Evolutionary conservation across 1,140 invertebrate genomes (phyloP).

Genomic region (Pseudobourletiella spinata): DNA sequence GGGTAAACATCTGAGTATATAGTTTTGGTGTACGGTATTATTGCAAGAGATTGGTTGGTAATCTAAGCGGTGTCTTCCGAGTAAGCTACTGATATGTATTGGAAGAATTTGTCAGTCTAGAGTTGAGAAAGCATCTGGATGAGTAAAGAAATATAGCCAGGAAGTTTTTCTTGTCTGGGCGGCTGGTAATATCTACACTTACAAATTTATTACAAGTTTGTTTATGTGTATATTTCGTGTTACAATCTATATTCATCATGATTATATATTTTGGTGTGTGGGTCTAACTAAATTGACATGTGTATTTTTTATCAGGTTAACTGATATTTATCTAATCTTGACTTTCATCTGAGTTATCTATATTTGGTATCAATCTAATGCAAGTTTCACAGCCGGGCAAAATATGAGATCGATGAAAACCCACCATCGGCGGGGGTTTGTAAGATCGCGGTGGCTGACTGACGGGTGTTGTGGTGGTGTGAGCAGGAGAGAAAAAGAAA

Average conservation of each 20-base stretch:
- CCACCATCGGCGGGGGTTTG: background rate
- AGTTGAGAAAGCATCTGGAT: too few species aligned
- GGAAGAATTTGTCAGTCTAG: too few species aligned
- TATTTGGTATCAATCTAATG: background rate
- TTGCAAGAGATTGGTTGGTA: too few species aligned
- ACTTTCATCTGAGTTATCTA: background rate
- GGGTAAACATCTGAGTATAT: too few species aligned
- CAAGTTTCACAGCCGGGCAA: slow-evolving; percentile 3
- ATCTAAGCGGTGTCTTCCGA: too few species aligned
- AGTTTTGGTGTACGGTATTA: too few species aligned
- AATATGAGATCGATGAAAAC: background rate
- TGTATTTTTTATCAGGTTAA: slow-evolving; percentile 5
- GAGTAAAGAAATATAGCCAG: too few species aligned
- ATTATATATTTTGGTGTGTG: background rate
- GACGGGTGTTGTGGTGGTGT: slow-evolving; percentile 5
- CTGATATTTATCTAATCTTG: background rate
- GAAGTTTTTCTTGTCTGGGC: background rate
- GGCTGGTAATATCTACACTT: slow-evolving; percentile 8
- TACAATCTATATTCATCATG: too few species aligned
- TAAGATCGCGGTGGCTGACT: background rate
- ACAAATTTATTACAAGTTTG: slow-evolving; percentile 21
- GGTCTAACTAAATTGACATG: background rate
- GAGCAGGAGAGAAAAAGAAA: slow-evolving; percentile 4
- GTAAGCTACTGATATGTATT: too few species aligned
- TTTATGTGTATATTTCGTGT: background rate